phyloP scores from a whole-genome alignment of 2,888 invertebrate genomes.

The Congeria kusceri region DNA sequence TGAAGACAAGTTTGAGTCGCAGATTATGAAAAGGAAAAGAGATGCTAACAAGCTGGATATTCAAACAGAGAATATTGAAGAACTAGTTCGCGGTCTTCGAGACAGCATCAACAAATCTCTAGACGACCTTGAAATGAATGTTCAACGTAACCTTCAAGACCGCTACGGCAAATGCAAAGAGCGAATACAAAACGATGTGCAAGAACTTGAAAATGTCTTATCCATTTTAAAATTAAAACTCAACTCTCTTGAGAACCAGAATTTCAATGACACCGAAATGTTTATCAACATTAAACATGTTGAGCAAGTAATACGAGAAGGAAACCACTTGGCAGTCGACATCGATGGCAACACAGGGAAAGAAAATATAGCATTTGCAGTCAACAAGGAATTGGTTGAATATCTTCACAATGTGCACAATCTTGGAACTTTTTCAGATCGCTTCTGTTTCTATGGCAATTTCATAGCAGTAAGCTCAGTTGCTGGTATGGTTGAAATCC shows the following conservation, averaged over 20 bases:
- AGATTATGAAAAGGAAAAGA: not conserved
- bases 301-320: no score
- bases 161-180: not conserved
- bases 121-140: constrained; percentile 5
- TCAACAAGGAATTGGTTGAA: not conserved
- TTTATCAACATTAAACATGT: constrained; percentile 8
- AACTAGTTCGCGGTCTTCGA: not conserved
- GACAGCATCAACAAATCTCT: constrained; percentile 1
- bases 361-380: constrained; percentile 1
- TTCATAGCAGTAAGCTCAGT: not conserved
- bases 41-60: not conserved
- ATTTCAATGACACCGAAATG: not conserved
- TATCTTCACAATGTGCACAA: not conserved
- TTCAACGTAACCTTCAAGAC: not conserved
- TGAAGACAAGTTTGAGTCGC: not conserved
- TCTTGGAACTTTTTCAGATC: not conserved
- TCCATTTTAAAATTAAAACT: not conserved
- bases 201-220: not conserved
- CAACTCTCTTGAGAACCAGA: not conserved
- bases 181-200: constrained; percentile 4
- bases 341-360: not conserved
- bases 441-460: not conserved
- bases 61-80: not conserved
- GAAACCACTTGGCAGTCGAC: not conserved
- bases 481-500: not conserved